Base-by-base conservation (phyloP, 1,140 invertebrate genomes). In the Manduca sexta region DNA sequence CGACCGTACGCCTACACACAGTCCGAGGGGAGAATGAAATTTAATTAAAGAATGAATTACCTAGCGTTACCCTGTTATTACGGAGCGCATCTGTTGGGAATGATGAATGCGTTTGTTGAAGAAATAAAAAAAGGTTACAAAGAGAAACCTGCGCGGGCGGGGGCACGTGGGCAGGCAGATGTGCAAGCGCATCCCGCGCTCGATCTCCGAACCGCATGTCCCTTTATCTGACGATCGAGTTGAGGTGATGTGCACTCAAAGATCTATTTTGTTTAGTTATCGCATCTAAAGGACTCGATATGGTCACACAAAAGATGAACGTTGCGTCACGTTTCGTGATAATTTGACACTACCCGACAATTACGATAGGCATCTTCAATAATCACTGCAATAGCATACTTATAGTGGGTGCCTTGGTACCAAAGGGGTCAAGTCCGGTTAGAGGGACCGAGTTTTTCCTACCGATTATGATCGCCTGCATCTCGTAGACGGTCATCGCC, bases 81-180 rank as follows among this genome's bases (percentile, higher is more conserved):
- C 59, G 43, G 52, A 59, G 65, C 67, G 67, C 78, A 82, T 83
- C 76, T 83, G 79, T 62, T 70, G 56, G 60, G 56, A 68, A 74
- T 80, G 74, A 81, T 81, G 61, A 79, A 82, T 79, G 71, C 60
- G 65, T 64, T 69, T 52, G 64, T 60, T 47, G 60, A 52, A 41
- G 62, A 66, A 71, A 66, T 71, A 69, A 77, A 75, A 72, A 71
- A 73, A 69, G 48, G 52, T 66, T 66, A 60, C 60, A 34, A 63
- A 64, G 67, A 74, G 74, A 78, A 79, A 82, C 69, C 75, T 52
- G 66, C 64, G 66, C 69, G 59, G 58, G 68, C 69, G 77, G 52
- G 54, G 66, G 77, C 78, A 83, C 81, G 81, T 84, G 81, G 81
- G 81, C 54, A 50, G 81, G 71, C 78, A 84, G 75, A 84, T 84